Evolutionary conservation across 2,888 invertebrate genomes (phyloP).

Genomic region (Hyles lineata): DNA sequence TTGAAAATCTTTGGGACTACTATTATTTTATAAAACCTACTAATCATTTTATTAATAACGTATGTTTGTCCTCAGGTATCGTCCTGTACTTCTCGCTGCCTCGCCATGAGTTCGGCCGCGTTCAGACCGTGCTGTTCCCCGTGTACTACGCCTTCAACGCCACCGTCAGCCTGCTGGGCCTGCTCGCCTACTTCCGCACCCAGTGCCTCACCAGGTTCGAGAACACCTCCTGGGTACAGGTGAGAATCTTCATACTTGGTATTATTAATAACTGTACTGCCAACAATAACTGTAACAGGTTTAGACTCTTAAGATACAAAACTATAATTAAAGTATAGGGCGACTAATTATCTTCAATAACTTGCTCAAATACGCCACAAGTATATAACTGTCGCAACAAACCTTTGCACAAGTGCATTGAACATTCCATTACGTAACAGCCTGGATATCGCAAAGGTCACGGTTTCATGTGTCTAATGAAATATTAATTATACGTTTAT

Average conservation of each 20-base stretch:
- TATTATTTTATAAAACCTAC: too few relatives aligned
- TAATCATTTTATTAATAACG: too few relatives aligned
- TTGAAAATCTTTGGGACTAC: too few relatives aligned
- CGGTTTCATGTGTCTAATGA: conserved; percentile 17
- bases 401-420: conserved; percentile 4
- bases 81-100: conserved; percentile 94
- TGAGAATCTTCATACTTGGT: conserved; percentile 45
- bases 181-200: conserved; percentile 88
- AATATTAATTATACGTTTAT: conserved; percentile 15
- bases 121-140: conserved; percentile 94
- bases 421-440: conserved; percentile 10
- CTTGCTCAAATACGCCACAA: neutral
- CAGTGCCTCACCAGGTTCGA: conserved; percentile 82
- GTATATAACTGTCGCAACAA: neutral
- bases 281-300: neutral
- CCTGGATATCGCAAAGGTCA: conserved; percentile 16
- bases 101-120: conserved; percentile 93
- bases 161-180: conserved; percentile 88
- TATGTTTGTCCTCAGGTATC: conserved; percentile 85
- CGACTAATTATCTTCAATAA: neutral
- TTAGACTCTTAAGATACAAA: too few relatives aligned
- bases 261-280: neutral
- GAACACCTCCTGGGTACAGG: conserved; percentile 76
- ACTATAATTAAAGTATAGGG: too few relatives aligned
- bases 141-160: conserved; percentile 93